Conservation (phyloP, 1,140 invertebrate genomes). For the Papilio aristodemus region DNA sequence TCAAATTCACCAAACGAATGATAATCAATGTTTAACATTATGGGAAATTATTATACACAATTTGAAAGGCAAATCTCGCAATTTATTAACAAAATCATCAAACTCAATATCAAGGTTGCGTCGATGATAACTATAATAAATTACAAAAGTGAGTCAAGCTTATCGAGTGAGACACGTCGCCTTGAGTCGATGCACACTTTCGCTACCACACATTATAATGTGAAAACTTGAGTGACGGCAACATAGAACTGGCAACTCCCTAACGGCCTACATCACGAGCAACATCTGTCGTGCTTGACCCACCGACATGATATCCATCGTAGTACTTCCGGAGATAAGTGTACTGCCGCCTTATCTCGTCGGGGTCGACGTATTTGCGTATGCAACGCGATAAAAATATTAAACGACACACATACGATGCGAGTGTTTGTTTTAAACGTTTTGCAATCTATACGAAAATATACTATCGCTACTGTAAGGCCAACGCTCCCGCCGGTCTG, state of each 20-base stretch:
- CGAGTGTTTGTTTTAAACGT: slow-evolving; percentile 8
- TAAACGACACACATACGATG: slow-evolving; percentile 7
- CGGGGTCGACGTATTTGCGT: slow-evolving; percentile 33
- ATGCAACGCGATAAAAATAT: slow-evolving; percentile 28
- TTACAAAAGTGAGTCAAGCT: slow-evolving; percentile 51
- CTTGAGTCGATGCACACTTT: slow-evolving; percentile 48
- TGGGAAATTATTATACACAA: slow-evolving; percentile 13
- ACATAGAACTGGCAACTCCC: not conserved
- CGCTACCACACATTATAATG: slow-evolving; percentile 46
- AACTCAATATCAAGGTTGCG: slow-evolving; percentile 43
- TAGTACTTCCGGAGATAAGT: slow-evolving; percentile 30
- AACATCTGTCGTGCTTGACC: slow-evolving; percentile 40
- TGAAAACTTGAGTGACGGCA: slow-evolving; percentile 36
- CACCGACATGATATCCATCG: slow-evolving; percentile 36
- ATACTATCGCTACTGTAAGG: slow-evolving; percentile 6
- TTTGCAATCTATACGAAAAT: slow-evolving; percentile 19
- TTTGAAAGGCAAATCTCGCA: slow-evolving; percentile 13
- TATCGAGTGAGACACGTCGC: slow-evolving; percentile 61
- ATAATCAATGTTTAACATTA: not conserved
- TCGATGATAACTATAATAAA: slow-evolving; percentile 49
- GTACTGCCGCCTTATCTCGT: not conserved
- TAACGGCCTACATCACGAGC: slow-evolving; percentile 11
- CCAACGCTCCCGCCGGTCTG: slow-evolving; percentile 4
- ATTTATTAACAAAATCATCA: slow-evolving; percentile 21
- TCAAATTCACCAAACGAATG: slow-evolving; percentile 15